These are phyloP conservation scores for Odontamblyopus rebecca DNA, from an alignment of 2,797 vertebrate species.

Conservation along the genomic window DNA sequence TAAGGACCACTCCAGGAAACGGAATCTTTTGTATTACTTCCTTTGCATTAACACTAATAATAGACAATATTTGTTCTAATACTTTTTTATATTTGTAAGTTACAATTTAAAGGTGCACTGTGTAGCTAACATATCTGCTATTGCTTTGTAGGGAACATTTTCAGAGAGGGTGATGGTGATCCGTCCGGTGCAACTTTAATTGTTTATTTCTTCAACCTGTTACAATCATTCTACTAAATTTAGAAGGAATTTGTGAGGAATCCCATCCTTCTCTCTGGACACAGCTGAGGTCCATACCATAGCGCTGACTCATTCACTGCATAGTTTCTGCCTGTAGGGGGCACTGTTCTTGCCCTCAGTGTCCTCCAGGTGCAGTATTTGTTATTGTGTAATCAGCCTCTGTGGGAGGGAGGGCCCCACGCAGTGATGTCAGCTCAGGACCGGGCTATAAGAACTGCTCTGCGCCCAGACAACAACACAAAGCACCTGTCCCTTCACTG, in stretches of 20 bases:
- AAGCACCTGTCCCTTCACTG: slow-evolving; percentile 69
- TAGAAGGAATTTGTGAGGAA: background rate
- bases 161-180: no score
- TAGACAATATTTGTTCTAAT: no score
- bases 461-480: slow-evolving; percentile 44
- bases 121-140: no score
- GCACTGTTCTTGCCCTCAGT: slow-evolving; percentile 2
- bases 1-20: background rate
- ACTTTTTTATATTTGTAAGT: no score
- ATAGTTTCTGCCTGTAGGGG: slow-evolving; percentile 32
- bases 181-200: no score
- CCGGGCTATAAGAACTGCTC: slow-evolving; percentile 61
- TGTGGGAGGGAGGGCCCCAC: slow-evolving; percentile 41
- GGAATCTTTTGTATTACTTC: background rate
- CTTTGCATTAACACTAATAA: no score
- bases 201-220: no score
- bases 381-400: slow-evolving; percentile 46
- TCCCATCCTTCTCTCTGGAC: background rate
- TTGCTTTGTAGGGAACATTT: no score
- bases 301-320: background rate
- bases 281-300: background rate
- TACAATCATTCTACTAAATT: background rate
- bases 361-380: slow-evolving; percentile 34
- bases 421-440: slow-evolving; percentile 7
- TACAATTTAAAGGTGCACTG: no score